These are phyloP conservation scores for Trichogramma pretiosum DNA, from an alignment of 1,140 invertebrate genomes.

Conservation along the genomic window DNA sequence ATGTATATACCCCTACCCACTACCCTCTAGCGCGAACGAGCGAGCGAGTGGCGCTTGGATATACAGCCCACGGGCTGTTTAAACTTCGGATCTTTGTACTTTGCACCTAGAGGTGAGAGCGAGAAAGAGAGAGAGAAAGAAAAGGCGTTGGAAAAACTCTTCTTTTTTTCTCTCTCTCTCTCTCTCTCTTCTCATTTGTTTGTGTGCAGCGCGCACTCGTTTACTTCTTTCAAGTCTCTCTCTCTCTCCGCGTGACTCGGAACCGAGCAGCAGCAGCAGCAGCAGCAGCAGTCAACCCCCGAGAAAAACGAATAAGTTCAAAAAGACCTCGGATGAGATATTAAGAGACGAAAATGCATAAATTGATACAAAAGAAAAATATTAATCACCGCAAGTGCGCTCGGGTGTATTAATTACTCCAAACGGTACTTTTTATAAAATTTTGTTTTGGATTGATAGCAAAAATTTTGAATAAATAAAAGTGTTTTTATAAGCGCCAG, in stretches of 20 bases:
- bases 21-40: no score
- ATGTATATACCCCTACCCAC: no score
- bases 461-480: no score
- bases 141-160: background rate
- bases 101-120: conserved; percentile 18
- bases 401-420: no score
- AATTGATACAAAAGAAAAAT: no score
- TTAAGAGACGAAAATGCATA: no score
- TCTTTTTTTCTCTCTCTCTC: background rate
- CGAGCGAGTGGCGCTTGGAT: background rate
- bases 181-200: background rate
- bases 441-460: no score
- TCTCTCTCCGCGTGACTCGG: background rate
- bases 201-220: background rate
- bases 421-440: no score
- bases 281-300: background rate
- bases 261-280: background rate
- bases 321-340: no score
- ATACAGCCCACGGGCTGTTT: conserved; percentile 17
- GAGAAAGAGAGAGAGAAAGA: conserved; percentile 6
- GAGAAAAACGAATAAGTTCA: background rate
- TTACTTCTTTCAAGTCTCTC: conserved; percentile 4
- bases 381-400: no score
- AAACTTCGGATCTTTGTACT: conserved; percentile 15
- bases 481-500: no score